These are phyloP conservation scores for Willisornis vidua DNA, from an alignment of 2,113 vertebrate species.

Conservation along the genomic window DNA sequence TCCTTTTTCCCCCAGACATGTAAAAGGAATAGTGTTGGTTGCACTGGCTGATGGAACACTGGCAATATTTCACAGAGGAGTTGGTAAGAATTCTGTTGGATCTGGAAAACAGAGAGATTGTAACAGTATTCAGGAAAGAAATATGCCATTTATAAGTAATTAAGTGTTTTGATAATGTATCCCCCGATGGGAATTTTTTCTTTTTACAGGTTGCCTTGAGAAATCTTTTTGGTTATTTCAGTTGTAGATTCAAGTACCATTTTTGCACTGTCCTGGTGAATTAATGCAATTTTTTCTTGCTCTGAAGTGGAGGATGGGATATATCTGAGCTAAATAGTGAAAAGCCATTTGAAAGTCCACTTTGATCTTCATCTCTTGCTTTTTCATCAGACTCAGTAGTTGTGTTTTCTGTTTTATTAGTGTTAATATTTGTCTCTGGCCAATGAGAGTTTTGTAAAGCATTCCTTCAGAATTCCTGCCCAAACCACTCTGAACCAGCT, in stretches of 20 bases:
- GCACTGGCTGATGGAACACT: slow-evolving; percentile 94
- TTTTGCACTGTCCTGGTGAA: background rate
- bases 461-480: background rate
- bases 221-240: background rate
- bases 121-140: background rate
- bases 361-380: background rate
- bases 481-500: background rate
- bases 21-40: slow-evolving; percentile 96
- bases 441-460: background rate
- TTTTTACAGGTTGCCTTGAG: background rate
- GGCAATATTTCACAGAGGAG: slow-evolving; percentile 95
- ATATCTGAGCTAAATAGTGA: background rate
- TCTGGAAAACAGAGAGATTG: background rate
- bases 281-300: background rate
- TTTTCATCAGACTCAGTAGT: background rate
- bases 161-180: background rate
- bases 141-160: background rate
- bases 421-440: background rate
- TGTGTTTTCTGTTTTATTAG: background rate
- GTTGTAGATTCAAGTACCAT: background rate
- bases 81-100: slow-evolving; percentile 78
- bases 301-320: background rate
- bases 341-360: background rate
- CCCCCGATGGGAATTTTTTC: background rate
- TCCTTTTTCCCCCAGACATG: slow-evolving; percentile 80